Conservation (phyloP, 2,888 invertebrate species). For the Harpalus rufipes region DNA sequence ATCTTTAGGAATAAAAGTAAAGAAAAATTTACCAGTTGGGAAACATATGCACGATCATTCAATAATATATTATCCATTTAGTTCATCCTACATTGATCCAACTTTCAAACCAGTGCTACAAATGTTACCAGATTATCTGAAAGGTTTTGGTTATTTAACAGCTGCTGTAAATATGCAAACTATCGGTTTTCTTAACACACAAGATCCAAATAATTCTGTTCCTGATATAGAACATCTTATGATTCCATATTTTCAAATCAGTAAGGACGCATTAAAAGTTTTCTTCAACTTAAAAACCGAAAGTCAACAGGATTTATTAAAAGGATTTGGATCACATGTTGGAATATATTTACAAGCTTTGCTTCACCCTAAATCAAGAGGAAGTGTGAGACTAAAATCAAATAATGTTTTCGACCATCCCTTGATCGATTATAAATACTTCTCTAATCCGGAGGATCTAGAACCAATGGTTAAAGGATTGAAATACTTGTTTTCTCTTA, state of each 20-base stretch:
- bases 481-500: not conserved
- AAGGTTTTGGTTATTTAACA: conserved; percentile 31
- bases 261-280: not conserved
- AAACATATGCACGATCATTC: conserved; percentile 52
- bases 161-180: conserved; percentile 19
- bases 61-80: not conserved
- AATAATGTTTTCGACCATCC: conserved; percentile 86
- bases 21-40: conserved; percentile 67
- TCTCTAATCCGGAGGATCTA: conserved; percentile 81
- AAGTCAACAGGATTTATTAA: not conserved
- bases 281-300: conserved; percentile 69
- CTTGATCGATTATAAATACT: conserved; percentile 87
- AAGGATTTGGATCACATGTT: not conserved
- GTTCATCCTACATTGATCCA: not conserved
- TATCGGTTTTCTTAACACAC: conserved; percentile 18
- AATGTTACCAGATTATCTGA: conserved; percentile 67
- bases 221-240: conserved; percentile 39
- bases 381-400: conserved; percentile 76
- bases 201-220: not conserved
- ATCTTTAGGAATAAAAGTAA: conserved; percentile 1
- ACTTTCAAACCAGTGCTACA: conserved; percentile 63
- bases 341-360: conserved; percentile 71
- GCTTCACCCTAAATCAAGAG: conserved; percentile 72
- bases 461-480: conserved; percentile 81
- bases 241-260: not conserved